phyloP scores from a whole-genome alignment of 2,797 vertebrate species.

The Chloroceryle inda region DNA sequence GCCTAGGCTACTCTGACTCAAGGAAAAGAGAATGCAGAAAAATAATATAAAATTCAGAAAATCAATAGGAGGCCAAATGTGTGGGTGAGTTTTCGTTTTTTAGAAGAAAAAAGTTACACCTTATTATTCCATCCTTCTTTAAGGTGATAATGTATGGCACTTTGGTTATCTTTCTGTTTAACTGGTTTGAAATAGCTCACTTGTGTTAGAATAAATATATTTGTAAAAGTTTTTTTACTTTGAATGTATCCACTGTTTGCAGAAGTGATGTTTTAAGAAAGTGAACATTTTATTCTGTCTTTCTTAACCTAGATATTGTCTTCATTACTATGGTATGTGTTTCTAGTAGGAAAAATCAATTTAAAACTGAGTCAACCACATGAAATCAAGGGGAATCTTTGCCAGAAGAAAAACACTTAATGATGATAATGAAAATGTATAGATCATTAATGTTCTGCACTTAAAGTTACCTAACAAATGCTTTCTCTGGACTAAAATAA shows the following conservation, averaged over 20 bases:
- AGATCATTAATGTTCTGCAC: neutral
- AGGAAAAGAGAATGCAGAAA: conserved; percentile 3
- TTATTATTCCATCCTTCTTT: neutral
- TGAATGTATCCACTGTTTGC: neutral
- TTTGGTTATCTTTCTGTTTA: neutral
- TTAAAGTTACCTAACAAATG: neutral
- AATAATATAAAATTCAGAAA: conserved; percentile 17
- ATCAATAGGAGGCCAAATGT: neutral
- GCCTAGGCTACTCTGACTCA: conserved; percentile 2
- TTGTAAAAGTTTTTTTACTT: neutral
- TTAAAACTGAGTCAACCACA: neutral
- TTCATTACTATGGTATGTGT: rapidly evolving
- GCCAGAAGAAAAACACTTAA: neutral
- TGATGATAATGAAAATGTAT: neutral
- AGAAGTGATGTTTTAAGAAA: neutral
- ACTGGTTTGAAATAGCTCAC: neutral
- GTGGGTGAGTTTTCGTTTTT: neutral
- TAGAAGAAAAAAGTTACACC: neutral
- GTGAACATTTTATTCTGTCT: neutral
- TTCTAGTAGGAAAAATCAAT: conserved; percentile 12
- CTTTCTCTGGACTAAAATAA: neutral
- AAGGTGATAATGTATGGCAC: neutral
- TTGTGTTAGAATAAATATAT: neutral
- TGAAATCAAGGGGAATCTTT: neutral
- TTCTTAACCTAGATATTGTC: neutral